Evolutionary conservation across 2,888 invertebrate genomes (phyloP), one percentile per base, ranked within the genome.

Genomic region (Sycophila texana): DNA sequence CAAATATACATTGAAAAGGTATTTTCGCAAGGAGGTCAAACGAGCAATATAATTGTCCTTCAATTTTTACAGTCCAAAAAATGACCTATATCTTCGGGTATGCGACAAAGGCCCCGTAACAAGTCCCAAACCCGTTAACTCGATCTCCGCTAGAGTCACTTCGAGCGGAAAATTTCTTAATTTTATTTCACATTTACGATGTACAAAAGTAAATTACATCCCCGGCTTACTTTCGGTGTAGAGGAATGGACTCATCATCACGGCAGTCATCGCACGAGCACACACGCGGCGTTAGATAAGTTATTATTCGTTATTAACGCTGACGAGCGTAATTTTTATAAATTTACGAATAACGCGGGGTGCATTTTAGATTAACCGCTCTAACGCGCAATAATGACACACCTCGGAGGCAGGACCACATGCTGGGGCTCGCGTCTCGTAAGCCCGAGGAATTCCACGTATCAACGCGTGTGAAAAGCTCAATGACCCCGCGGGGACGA

Each of bases 71-170:
- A 66, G 39, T 51, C 58, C 22, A 30, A 71, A 71, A 79, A 79
- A 63, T 63, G 75, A 75, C 74, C 79, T 65, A 79, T n/a, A 79
- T 79, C 74, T 78, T 74, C 70, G 65, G 39, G 68, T 22, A 58
- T 22, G 58, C 65, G 71, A 79, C 71, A 79, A 79, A 71, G 39
- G 68, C 51, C 49, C 63, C 20, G 20, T 67, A 26, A 61, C 47
- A 57, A 66, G 61, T 16, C 30, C 30, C 30, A 47, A 57, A 63
- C 63, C 78, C 78, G 78, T 79, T 79, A 79, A 65, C 78, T 74
- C 78, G 14, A 1, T 63, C 63, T 39, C 63, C 12, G 26, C 61
- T 16, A 16, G 26, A 55, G 18, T 22, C 53, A 14, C n/a, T 53
- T 75, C 55, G 65, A 22, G 20, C 60, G 53, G 65, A 58, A 75